These are phyloP conservation scores for Ptilorrhoa leucosticta DNA, from an alignment of 2,113 vertebrate genomes.

Conservation along the genomic window DNA sequence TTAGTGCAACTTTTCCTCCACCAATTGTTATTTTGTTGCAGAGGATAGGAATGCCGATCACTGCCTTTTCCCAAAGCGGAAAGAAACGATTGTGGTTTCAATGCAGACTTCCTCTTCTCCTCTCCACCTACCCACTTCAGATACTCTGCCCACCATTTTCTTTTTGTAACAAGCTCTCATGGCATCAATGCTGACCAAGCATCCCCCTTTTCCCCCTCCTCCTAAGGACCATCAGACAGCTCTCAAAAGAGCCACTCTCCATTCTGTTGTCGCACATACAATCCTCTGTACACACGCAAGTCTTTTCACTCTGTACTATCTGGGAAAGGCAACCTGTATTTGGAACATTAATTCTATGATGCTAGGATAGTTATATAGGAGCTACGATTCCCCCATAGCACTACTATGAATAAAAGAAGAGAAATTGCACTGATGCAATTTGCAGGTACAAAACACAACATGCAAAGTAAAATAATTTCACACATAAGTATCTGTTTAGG, in stretches of 20 bases:
- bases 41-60: not conserved
- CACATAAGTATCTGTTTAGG: not conserved
- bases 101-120: not conserved
- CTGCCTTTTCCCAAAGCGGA: not conserved
- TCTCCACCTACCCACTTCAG: not conserved
- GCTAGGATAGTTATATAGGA: not conserved
- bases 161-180: not conserved
- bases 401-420: not conserved
- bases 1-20: not conserved
- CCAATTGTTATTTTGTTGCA: not conserved
- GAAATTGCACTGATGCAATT: not conserved
- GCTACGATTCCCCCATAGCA: not conserved
- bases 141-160: not conserved
- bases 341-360: not conserved
- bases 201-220: not conserved
- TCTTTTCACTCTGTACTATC: not conserved
- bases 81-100: not conserved
- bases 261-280: fast-evolving
- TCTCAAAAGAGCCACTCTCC: not conserved
- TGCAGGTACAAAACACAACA: not conserved
- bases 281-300: not conserved
- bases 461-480: not conserved
- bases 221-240: not conserved
- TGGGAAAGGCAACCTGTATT: not conserved
- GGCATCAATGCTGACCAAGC: not conserved